Evolutionary conservation across 1,140 invertebrate genomes (phyloP), one percentile per base, ranked within the genome.

Genomic region (Caerostris darwini): DNA sequence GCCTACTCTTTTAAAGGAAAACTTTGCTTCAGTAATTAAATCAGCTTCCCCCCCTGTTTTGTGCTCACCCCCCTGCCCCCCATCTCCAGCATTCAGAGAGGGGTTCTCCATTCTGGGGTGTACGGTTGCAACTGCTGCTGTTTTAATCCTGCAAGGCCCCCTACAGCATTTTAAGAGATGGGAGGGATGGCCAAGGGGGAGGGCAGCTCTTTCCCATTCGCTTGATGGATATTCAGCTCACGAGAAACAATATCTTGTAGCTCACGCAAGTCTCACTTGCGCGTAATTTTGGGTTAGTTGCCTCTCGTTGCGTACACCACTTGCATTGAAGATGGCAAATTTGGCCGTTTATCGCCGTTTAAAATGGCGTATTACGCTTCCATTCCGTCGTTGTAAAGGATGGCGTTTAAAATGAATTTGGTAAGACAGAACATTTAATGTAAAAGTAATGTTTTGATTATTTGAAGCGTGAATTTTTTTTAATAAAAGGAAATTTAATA

Each of bases 281-380:
- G 92, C 85, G 92, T 94, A 94, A 94, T 94, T 94, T 94, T 64
- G 92, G 92, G 92, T 94, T 94, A 94, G 92, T 94, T 94, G 92
- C 92, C 92, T 77, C 92, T 89, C 92, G 92, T 94, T 94, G 92
- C 92, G 69, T 94, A 89, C 86, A 94, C 92, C 90, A 58, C 14
- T 81, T 19, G 56, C 57, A 67, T 34, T 14, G 50, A 34, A 7
- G 58, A 7, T 3, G 34, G 14, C 77, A 17, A 34, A 82, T 85
- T 85, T 81, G 90, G 71, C 81, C 12, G 10, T 34, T 91, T 85
- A 92, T 83, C 90, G 77, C 59, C 57, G 34, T 59, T 91, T 34
- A 7, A 59, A 82, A 61, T 7, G 14, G 3, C n/a, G 64, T 50
- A 12, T 81, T 2, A 81, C 12, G 50, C 50, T n/a, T 54, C 4